Evolutionary conservation across 2,797 vertebrate species (phyloP).

Genomic region (Spheniscus humboldti): DNA sequence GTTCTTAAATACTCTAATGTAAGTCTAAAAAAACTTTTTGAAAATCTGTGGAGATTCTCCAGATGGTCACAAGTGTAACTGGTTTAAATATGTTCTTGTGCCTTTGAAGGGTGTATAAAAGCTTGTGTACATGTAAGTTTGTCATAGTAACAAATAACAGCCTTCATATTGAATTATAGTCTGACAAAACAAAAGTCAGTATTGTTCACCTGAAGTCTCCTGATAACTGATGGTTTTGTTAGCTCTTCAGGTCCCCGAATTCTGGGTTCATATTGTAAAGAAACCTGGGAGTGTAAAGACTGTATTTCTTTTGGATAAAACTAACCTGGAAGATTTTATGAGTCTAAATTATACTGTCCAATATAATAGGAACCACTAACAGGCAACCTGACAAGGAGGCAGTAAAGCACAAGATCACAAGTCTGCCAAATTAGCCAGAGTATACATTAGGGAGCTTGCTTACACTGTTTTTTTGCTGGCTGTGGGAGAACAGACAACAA

Average conservation of each 20-base stretch:
- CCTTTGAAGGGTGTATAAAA: background rate
- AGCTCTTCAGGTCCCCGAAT: background rate
- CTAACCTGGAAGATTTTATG: background rate
- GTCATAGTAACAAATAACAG: background rate
- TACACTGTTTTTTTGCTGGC: background rate
- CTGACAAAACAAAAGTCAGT: background rate
- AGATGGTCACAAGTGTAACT: background rate
- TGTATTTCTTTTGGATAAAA: background rate
- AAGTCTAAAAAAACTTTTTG: background rate
- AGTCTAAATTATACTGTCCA: background rate
- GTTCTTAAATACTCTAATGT: background rate
- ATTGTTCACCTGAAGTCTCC: background rate
- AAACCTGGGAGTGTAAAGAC: background rate
- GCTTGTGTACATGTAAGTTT: background rate
- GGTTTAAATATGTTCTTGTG: background rate
- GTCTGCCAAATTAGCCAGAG: background rate
- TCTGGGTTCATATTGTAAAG: background rate
- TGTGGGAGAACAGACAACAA: background rate
- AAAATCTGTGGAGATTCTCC: background rate
- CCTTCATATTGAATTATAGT: background rate
- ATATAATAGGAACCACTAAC: background rate
- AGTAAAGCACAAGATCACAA: background rate
- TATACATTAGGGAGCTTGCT: background rate
- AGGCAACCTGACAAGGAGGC: background rate
- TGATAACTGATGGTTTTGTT: background rate